Evolutionary conservation across 2,888 invertebrate species (phyloP), one percentile per base, ranked within the genome.

Genomic region (Punctoribates punctum): DNA sequence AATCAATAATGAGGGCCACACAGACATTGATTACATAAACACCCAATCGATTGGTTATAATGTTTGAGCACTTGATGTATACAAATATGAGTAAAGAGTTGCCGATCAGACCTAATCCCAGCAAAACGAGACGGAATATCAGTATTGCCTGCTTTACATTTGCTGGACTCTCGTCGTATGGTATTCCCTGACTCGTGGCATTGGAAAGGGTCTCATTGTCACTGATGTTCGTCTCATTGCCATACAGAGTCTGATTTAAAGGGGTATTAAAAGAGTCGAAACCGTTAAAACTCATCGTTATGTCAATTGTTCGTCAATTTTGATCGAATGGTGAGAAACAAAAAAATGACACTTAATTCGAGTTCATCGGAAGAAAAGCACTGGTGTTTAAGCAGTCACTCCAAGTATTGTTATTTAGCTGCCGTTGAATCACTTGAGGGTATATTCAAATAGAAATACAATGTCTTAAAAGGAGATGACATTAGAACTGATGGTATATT

Each of bases 11-110:
- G 15, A 62, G 20, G 11, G 76, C 76, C 27, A 76, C 60, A 48
- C 60, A 54, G 15, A 76, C 23, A 62, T 76, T 76, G 51, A 73
- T 60, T 8, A 76, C 76, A 62, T 76, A 76, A 20, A 76, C 73
- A 25, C 73, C 76, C 29, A 76, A 34, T 20, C 76, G 62, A 27
- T 65, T 76, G 73, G 34, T 76, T 20, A 76, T 73, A 48, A 76
- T 76, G 1, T 20, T 54, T 20, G 76, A 25, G 27, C 76, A 76
- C 27, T 76, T 76, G 25, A 73, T 48, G 29, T 76, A 76, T 15
- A 76, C 54, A 13, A 73, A 73, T 27, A 76, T 34, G 17, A 76
- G 27, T 38, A 76, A 65, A 20, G 73, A 46, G n/a, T 72, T 76
- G 17, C 73, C 76, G 42, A 76, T 48, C 2, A 73, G 27, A 8